A percentile compares a stretch with the other conserved stretches of the same genome.
Conservation (phyloP, 53 echinoderm and acorn worm species). For the Paracentrotus lividus region DNA sequence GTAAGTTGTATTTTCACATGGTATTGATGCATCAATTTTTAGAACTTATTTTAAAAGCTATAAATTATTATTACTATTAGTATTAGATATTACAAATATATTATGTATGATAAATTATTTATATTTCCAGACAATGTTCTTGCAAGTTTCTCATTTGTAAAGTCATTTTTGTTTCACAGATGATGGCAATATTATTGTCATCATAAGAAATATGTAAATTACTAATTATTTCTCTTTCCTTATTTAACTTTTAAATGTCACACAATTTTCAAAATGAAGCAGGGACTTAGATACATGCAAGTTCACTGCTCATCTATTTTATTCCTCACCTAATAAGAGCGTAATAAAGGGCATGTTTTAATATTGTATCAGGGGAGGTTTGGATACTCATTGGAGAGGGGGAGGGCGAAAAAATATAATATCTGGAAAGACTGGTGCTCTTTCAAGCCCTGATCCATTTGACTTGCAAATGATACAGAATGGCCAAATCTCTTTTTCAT, state of each 20-base stretch:
- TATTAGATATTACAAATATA: too few relatives aligned
- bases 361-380: background rate
- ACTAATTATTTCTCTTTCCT: background rate
- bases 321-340: background rate
- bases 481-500: conserved; percentile 18
- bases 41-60: too few relatives aligned
- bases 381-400: background rate
- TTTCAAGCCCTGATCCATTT: conserved; percentile 21
- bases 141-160: background rate
- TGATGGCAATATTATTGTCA: background rate
- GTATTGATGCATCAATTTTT: too few relatives aligned
- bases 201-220: background rate
- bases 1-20: too few relatives aligned
- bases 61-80: too few relatives aligned
- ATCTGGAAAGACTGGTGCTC: conserved; percentile 25
- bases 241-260: background rate
- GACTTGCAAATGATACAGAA: conserved; percentile 61
- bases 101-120: too few relatives aligned
- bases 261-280: background rate
- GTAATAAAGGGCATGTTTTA: background rate
- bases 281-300: background rate
- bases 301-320: background rate
- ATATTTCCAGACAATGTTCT: conserved; percentile 14
- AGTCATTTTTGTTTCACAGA: background rate
- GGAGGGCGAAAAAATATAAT: too few relatives aligned